Conservation (phyloP, 2,888 invertebrate species). For the Stenodera caucasica region DNA sequence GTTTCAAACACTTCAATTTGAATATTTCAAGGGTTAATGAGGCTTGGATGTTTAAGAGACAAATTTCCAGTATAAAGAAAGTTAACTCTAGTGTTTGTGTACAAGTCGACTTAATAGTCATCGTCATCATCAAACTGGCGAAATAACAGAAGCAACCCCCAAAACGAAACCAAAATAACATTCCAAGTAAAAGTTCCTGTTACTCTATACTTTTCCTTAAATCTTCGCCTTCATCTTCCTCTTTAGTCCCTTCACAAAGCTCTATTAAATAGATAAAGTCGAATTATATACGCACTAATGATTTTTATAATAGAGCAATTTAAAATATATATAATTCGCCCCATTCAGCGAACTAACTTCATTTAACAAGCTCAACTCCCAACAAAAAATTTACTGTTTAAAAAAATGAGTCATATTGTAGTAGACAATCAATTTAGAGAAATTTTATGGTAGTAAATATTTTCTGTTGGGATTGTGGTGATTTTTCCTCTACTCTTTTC, state of each 20-base stretch:
- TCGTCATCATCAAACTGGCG: not conserved
- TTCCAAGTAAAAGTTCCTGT: not conserved
- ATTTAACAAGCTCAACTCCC: not conserved
- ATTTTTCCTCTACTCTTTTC: not conserved
- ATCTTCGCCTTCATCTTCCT: not conserved
- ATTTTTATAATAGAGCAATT: constrained; percentile 48
- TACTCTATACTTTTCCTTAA: not conserved
- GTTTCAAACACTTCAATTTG: not conserved
- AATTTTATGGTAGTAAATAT: not conserved
- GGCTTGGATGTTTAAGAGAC: not conserved
- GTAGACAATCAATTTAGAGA: not conserved
- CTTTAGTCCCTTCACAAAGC: constrained; percentile 11
- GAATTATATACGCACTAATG: constrained; percentile 46
- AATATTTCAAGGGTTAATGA: constrained; percentile 1
- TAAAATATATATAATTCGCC: constrained; percentile 36
- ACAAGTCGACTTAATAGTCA: not conserved
- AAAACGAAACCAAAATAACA: not conserved
- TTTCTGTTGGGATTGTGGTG: not conserved
- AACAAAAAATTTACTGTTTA: constrained; percentile 4
- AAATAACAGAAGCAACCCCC: not conserved
- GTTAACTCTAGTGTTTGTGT: not conserved
- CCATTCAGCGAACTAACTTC: constrained; percentile 9
- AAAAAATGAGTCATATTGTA: not conserved
- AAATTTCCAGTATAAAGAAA: not conserved
- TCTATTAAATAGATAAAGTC: constrained; percentile 42